Percentiles rank a stretch among this genome's conserved stretches.
Evolutionary conservation across 2,888 invertebrate species (phyloP).

Genomic region (Drosophila siamana): DNA sequence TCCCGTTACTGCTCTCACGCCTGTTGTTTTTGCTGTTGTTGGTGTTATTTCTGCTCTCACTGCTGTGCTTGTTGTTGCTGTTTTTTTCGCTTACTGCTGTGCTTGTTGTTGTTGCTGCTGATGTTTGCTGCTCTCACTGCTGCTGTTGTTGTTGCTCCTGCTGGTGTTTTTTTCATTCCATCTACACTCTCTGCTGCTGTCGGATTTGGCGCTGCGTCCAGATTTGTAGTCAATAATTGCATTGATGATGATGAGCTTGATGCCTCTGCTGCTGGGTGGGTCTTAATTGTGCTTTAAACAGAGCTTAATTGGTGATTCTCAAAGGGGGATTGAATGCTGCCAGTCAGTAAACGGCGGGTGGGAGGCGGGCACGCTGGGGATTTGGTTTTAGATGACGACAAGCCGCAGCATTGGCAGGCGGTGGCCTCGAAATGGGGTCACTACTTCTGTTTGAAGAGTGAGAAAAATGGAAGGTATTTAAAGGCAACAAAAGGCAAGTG

Average conservation of each 20-base stretch:
- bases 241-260: conserved; percentile 70
- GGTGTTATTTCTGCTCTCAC: too few relatives aligned
- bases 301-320: conserved; percentile 75
- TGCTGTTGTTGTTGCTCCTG: conserved; percentile 33
- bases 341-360: background rate
- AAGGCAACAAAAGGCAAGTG: conserved; percentile 1
- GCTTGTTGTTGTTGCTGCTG: conserved; percentile 25
- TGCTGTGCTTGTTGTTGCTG: conserved; percentile 2
- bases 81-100: conserved; percentile 5
- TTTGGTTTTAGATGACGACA: conserved; percentile 18
- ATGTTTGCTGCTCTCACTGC: background rate
- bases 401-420: conserved; percentile 19
- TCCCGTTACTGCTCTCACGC: conserved; percentile 11
- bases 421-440: conserved; percentile 33
- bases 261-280: conserved; percentile 21
- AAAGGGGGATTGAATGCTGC: conserved; percentile 20
- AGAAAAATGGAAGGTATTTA: conserved; percentile 26
- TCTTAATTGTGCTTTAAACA: conserved; percentile 78
- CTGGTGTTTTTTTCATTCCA: conserved; percentile 41
- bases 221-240: conserved; percentile 79
- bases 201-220: conserved; percentile 64
- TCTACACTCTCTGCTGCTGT: background rate
- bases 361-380: background rate
- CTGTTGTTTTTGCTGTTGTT: conserved; percentile 42
- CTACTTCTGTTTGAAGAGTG: conserved; percentile 17